phyloP scores from a whole-genome alignment of 2,113 vertebrate species.

The Cervus canadensis region DNA sequence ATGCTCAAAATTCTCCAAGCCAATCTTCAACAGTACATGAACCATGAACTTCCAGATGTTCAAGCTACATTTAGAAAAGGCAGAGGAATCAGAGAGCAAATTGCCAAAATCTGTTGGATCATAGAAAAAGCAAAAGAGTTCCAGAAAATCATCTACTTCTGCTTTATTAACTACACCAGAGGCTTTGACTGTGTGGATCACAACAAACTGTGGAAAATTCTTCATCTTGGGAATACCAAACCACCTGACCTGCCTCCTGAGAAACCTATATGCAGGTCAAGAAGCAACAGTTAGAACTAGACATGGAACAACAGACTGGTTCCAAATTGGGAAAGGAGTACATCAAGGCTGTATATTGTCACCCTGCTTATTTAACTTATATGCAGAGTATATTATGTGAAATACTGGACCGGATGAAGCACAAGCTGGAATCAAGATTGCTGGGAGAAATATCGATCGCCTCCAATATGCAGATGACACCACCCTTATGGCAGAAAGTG shows the following conservation, averaged over 20 bases:
- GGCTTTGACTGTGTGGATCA: background rate
- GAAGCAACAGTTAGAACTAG: background rate
- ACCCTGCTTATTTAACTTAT: background rate
- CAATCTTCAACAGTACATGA: background rate
- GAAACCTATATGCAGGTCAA: background rate
- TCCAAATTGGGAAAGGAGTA: background rate
- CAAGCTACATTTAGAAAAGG: background rate
- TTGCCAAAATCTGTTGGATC: background rate
- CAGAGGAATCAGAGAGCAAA: background rate
- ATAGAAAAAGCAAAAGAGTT: background rate
- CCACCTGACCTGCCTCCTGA: background rate
- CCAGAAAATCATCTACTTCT: background rate
- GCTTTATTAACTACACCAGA: background rate
- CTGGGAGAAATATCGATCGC: background rate
- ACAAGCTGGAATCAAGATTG: background rate
- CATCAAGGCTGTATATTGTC: background rate
- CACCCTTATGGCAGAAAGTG: background rate
- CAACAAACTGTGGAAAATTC: background rate
- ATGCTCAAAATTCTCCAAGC: background rate
- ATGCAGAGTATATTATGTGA: background rate
- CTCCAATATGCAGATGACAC: background rate
- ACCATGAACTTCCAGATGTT: background rate
- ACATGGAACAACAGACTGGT: background rate
- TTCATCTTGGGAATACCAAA: background rate
- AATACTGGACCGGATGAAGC: background rate